Percentiles rank a stretch among this genome's conserved stretches.
Conservation (phyloP, 1,140 invertebrate genomes). For the Belonocnema kinseyi region DNA sequence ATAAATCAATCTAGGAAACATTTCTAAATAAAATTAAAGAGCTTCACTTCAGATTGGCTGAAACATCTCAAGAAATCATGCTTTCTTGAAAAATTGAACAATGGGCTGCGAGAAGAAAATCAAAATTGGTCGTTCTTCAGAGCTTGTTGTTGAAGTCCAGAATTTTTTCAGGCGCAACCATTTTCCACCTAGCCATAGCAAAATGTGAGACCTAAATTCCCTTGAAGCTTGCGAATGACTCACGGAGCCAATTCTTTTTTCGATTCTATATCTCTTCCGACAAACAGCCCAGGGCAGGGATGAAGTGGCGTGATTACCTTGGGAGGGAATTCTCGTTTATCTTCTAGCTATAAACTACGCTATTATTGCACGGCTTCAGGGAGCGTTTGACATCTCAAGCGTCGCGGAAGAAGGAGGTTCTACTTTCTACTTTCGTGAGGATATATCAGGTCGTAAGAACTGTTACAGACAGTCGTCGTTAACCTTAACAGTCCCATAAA, state of each 20-base stretch:
- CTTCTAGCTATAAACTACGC: slow-evolving; percentile 43
- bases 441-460: slow-evolving; percentile 32
- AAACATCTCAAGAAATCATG: too few relatives aligned
- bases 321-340: slow-evolving; percentile 51
- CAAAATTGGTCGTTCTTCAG: too few relatives aligned
- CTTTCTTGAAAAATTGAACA: too few relatives aligned
- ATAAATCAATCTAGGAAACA: too few relatives aligned
- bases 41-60: too few relatives aligned
- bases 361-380: slow-evolving; percentile 15
- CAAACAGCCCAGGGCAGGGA: neutral
- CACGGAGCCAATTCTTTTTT: neutral
- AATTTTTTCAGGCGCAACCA: neutral
- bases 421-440: slow-evolving; percentile 20
- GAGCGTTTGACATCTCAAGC: slow-evolving; percentile 34
- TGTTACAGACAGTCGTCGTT: slow-evolving; percentile 46
- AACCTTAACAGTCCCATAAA: slow-evolving; percentile 52
- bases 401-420: neutral
- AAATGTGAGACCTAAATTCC: neutral
- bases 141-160: too few relatives aligned
- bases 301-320: slow-evolving; percentile 39
- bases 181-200: neutral
- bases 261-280: neutral
- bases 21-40: too few relatives aligned
- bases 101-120: too few relatives aligned
- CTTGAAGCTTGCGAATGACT: neutral